Evolutionary conservation across 2,888 invertebrate species (phyloP).

Genomic region (Lasiommata megera): DNA sequence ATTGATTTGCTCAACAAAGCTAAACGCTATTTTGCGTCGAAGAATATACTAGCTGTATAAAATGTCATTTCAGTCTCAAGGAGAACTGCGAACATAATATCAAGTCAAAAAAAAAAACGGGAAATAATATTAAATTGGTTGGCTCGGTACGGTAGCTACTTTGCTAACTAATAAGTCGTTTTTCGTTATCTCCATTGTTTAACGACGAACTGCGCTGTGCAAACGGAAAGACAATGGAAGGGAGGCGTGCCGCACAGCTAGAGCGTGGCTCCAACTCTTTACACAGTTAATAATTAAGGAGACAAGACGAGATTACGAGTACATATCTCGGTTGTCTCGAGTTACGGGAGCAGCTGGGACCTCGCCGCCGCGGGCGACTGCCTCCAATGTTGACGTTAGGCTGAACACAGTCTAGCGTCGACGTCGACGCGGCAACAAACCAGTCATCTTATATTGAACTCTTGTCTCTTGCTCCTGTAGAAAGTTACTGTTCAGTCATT

Average conservation of each 20-base stretch:
- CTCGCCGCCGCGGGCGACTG: conserved; percentile 41
- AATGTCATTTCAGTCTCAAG: too few relatives aligned
- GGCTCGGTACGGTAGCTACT: too few relatives aligned
- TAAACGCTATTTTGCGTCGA: too few relatives aligned
- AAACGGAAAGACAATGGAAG: conserved; percentile 52
- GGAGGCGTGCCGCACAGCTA: conserved; percentile 31
- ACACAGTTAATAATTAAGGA: conserved; percentile 72
- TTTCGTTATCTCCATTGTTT: conserved; percentile 23
- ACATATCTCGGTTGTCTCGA: conserved; percentile 57
- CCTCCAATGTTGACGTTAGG: conserved; percentile 60
- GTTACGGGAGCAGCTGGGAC: conserved; percentile 29
- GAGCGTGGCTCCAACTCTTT: conserved; percentile 59
- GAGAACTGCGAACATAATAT: too few relatives aligned
- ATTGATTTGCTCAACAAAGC: too few relatives aligned
- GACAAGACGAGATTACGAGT: conserved; percentile 36
- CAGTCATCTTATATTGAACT: too few relatives aligned
- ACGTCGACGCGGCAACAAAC: conserved; percentile 37
- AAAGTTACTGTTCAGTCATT: too few relatives aligned
- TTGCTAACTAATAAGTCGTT: conserved; percentile 12
- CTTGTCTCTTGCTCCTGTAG: too few relatives aligned
- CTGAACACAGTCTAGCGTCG: conserved; percentile 7
- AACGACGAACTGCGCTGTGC: conserved; percentile 26
- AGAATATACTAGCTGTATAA: too few relatives aligned
- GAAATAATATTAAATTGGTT: too few relatives aligned
- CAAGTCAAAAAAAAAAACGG: too few relatives aligned